Evolutionary conservation across 2,113 vertebrate species (phyloP).

Genomic region (Manacus vitellinus): DNA sequence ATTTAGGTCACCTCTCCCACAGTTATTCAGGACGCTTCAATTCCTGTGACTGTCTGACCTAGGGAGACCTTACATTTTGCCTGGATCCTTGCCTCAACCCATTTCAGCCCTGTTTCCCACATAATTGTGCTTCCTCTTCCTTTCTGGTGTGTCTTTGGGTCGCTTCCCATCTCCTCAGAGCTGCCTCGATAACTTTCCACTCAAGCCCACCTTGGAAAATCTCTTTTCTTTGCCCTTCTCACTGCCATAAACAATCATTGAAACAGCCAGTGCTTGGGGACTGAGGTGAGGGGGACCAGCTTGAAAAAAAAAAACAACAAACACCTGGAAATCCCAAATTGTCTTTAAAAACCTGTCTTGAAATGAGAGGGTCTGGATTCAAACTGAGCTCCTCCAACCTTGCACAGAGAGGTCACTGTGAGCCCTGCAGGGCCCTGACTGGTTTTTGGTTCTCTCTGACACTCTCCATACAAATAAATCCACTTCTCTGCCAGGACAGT

Average conservation of each 20-base stretch:
- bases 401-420: not conserved
- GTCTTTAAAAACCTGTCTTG: not conserved
- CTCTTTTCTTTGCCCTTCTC: not conserved
- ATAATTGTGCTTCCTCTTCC: constrained; percentile 31
- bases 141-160: constrained; percentile 18
- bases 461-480: not conserved
- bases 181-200: not conserved
- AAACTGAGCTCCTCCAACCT: not conserved
- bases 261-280: not conserved
- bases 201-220: not conserved
- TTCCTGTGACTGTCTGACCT: constrained; percentile 17
- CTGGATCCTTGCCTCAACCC: constrained; percentile 21
- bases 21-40: not conserved
- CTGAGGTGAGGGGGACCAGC: not conserved
- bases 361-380: not conserved
- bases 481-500: not conserved
- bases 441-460: not conserved
- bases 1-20: not conserved
- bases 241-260: not conserved
- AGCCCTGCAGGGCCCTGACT: not conserved
- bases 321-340: not conserved
- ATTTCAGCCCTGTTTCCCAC: constrained; percentile 28
- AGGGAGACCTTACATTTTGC: not conserved
- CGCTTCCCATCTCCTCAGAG: not conserved
- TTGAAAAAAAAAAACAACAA: not conserved